Evolutionary conservation across 1,140 invertebrate species (phyloP).

Genomic region (Vanessa atalanta): DNA sequence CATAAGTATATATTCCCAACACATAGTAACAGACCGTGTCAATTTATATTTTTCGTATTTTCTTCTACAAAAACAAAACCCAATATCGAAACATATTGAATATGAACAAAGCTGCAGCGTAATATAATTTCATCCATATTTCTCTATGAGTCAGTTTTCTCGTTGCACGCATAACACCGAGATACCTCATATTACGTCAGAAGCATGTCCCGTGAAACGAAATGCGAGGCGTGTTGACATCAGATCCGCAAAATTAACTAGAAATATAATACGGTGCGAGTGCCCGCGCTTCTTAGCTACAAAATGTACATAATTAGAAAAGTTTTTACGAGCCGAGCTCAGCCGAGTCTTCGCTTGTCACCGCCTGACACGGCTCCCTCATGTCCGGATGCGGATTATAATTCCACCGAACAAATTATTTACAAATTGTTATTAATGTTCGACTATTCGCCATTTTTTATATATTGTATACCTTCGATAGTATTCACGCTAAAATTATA

Average conservation of each 20-base stretch:
- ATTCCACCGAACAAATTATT: slow-evolving; percentile 74
- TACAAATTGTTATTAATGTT: slow-evolving; percentile 70
- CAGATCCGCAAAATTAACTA: slow-evolving; percentile 67
- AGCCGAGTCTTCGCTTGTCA: slow-evolving; percentile 69
- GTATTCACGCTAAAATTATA: too few relatives aligned
- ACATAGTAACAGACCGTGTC: slow-evolving; percentile 9
- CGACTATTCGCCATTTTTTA: slow-evolving; percentile 5
- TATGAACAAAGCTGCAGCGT: not conserved
- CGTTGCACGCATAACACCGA: slow-evolving; percentile 15
- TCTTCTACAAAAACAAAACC: not conserved
- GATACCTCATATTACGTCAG: slow-evolving; percentile 19
- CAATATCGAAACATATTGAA: slow-evolving; percentile 2
- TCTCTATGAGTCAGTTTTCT: slow-evolving; percentile 5
- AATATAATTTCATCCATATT: slow-evolving; percentile 1
- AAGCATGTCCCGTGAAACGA: slow-evolving; percentile 18
- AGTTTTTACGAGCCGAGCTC: slow-evolving; percentile 74
- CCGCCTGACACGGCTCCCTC: slow-evolving; percentile 70
- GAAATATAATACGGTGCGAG: slow-evolving; percentile 67
- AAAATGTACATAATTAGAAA: slow-evolving; percentile 80
- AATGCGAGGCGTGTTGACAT: slow-evolving; percentile 49
- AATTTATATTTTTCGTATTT: slow-evolving; percentile 7
- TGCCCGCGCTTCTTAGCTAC: slow-evolving; percentile 70
- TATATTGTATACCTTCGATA: not conserved
- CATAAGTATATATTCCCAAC: slow-evolving; percentile 16
- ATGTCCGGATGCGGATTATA: slow-evolving; percentile 73